Percentiles rank a stretch among this genome's conserved stretches.
Conservation (phyloP, 23 tunicate species). For the Trididemnum miniatum region DNA sequence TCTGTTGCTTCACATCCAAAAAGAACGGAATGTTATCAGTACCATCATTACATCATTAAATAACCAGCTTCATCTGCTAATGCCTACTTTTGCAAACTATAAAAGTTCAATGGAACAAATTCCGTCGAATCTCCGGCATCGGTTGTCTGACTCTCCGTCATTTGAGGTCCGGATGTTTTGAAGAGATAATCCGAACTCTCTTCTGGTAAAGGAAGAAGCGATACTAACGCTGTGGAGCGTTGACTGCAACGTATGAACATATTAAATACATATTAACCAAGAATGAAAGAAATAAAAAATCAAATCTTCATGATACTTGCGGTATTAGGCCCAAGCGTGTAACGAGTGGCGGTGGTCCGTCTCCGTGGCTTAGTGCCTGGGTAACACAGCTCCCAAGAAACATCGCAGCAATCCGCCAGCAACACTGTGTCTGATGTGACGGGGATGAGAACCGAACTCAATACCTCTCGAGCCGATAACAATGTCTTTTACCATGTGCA, state of each 20-base stretch:
- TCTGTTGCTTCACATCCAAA: too few relatives aligned
- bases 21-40: too few relatives aligned
- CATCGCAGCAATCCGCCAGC: too few relatives aligned
- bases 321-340: background rate
- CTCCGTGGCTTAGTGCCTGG: background rate
- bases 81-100: conserved; percentile 10
- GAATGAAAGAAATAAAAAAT: too few relatives aligned
- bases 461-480: too few relatives aligned
- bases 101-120: background rate
- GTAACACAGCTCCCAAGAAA: background rate
- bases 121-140: background rate
- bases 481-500: too few relatives aligned
- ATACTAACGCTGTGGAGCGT: conserved; percentile 69
- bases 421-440: too few relatives aligned
- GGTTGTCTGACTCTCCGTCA: background rate
- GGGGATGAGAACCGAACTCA: too few relatives aligned
- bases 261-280: too few relatives aligned
- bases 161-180: conserved; percentile 17
- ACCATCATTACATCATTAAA: too few relatives aligned
- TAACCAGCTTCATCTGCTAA: too few relatives aligned
- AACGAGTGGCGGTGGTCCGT: background rate
- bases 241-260: conserved; percentile 49
- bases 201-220: conserved; percentile 70
- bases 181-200: conserved; percentile 74
- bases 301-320: background rate